Percentiles rank a stretch among this genome's conserved stretches.
These are phyloP conservation scores for Orestias chungarensis DNA, from an alignment of 2,797 vertebrate genomes.

Conservation along the genomic window DNA sequence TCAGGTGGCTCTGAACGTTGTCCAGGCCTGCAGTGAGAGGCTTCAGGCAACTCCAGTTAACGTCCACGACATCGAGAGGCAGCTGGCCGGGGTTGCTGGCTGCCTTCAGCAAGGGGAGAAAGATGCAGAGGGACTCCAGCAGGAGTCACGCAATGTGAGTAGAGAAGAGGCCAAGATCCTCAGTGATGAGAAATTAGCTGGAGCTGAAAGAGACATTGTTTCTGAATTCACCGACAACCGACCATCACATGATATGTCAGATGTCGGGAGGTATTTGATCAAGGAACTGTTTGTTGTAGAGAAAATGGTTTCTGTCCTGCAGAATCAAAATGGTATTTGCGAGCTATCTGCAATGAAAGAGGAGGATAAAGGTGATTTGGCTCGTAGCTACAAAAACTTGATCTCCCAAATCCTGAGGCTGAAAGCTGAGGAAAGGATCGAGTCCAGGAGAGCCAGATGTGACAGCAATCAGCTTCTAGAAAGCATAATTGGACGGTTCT, in stretches of 20 bases:
- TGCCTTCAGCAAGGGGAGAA: conserved; percentile 69
- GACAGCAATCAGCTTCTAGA: conserved; percentile 30
- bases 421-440: conserved; percentile 31
- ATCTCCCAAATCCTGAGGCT: conserved; percentile 76
- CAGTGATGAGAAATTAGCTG: conserved; percentile 47
- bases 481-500: conserved; percentile 44
- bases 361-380: conserved; percentile 44
- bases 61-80: conserved; percentile 56
- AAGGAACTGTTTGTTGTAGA: conserved; percentile 85
- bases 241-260: conserved; percentile 9
- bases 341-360: conserved; percentile 61
- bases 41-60: conserved; percentile 62
- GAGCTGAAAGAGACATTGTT: conserved; percentile 58
- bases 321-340: conserved; percentile 69
- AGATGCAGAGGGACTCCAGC: conserved; percentile 62
- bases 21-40: conserved; percentile 82
- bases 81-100: conserved; percentile 50
- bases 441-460: conserved; percentile 21
- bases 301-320: conserved; percentile 84
- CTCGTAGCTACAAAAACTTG: conserved; percentile 64
- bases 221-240: conserved; percentile 64
- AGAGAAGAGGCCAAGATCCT: conserved; percentile 58
- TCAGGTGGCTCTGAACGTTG: conserved; percentile 77
- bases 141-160: conserved; percentile 45
- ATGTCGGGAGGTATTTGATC: conserved; percentile 62